phyloP scores from a whole-genome alignment of 64 coral and sea anemone genomes.

The Montipora efflorescens region DNA sequence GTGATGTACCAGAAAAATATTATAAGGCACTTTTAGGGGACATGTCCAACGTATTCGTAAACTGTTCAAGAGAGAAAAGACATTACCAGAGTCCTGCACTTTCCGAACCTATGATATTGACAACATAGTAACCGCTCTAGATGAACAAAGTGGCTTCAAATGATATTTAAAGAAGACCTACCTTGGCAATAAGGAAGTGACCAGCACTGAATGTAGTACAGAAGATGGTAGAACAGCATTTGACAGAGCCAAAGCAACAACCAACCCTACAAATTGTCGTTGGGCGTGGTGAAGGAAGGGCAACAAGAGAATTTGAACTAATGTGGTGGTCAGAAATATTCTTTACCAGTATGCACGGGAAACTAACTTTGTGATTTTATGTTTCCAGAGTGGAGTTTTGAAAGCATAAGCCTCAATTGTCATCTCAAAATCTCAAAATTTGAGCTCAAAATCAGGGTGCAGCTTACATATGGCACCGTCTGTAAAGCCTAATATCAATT shows the following conservation, averaged over 20 bases:
- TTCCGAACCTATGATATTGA: constrained; percentile 25
- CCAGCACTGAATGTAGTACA: background rate
- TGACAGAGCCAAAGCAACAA: constrained; percentile 9
- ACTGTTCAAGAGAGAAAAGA: constrained; percentile 37
- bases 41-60: constrained; percentile 41
- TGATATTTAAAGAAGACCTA: constrained; percentile 45
- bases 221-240: background rate
- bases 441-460: too few species aligned
- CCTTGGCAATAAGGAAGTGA: constrained; percentile 22
- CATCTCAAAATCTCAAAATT: too few species aligned
- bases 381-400: too few species aligned
- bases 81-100: constrained; percentile 24
- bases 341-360: background rate
- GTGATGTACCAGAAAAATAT: constrained; percentile 13
- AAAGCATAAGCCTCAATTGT: too few species aligned
- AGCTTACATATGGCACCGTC: too few species aligned
- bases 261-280: constrained; percentile 21
- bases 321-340: constrained; percentile 28
- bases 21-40: too few species aligned
- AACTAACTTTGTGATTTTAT: background rate
- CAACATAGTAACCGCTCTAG: constrained; percentile 40
- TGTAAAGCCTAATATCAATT: too few species aligned
- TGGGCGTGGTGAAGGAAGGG: background rate
- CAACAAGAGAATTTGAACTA: background rate
- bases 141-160: background rate